Conservation (phyloP, 2,797 vertebrate genomes). For the Coilia nasus region DNA sequence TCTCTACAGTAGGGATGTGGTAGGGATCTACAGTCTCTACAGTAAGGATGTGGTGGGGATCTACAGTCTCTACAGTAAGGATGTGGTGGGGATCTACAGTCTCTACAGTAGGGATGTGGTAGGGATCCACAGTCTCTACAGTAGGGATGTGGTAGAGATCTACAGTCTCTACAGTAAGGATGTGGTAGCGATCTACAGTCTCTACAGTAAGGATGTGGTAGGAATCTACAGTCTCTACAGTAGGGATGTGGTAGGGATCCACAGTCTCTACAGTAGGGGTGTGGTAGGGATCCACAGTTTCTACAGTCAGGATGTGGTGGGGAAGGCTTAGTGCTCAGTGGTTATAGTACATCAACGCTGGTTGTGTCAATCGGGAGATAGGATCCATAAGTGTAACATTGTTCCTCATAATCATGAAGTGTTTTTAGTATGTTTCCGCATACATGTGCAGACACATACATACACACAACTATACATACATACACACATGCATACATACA, state of each 20-base stretch:
- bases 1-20: too few relatives aligned
- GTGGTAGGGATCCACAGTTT: background rate
- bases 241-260: background rate
- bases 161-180: background rate
- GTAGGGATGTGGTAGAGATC: background rate
- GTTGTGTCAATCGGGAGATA: slow-evolving; percentile 67
- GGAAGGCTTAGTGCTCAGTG: too few relatives aligned
- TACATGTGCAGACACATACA: background rate
- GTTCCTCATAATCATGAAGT: slow-evolving; percentile 55
- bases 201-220: too few relatives aligned
- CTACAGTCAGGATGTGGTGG: too few relatives aligned
- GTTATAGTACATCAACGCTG: slow-evolving; percentile 52
- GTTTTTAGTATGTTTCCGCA: background rate
- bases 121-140: background rate
- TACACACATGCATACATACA: background rate
- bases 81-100: background rate
- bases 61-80: background rate
- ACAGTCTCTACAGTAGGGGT: background rate
- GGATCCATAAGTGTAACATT: slow-evolving; percentile 72
- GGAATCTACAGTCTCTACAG: background rate
- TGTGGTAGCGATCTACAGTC: background rate
- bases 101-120: too few relatives aligned
- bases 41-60: background rate
- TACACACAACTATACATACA: background rate
- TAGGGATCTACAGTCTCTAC: background rate